phyloP scores from a whole-genome alignment of 2,797 vertebrate species.

The Pogoniulus pusillus region DNA sequence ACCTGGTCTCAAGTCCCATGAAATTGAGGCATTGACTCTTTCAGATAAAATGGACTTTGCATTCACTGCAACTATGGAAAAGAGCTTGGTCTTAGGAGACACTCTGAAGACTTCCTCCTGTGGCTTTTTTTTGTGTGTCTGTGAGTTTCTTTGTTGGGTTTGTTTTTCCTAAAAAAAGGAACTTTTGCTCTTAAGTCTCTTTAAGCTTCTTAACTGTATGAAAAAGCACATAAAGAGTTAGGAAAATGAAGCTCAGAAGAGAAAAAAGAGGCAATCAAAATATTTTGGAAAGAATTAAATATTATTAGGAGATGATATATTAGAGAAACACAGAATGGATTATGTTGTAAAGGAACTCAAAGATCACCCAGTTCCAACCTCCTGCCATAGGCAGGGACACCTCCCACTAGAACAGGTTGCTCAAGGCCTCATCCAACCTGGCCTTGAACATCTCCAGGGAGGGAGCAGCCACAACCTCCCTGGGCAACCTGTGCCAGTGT shows the following conservation, averaged over 20 bases:
- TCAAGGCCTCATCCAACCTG: too few species aligned
- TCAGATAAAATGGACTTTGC: not conserved
- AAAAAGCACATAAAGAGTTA: conserved; percentile 35
- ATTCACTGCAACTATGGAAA: conserved; percentile 6
- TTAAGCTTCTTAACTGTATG: conserved; percentile 51
- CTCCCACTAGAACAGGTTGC: too few species aligned
- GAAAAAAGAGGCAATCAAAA: not conserved
- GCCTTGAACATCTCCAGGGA: too few species aligned
- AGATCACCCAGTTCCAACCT: too few species aligned
- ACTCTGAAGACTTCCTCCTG: not conserved
- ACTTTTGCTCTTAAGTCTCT: not conserved
- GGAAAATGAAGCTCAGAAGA: conserved; percentile 31
- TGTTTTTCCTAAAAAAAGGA: not conserved
- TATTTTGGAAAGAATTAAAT: conserved; percentile 55
- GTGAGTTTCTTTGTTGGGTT: too few species aligned
- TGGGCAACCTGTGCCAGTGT: too few species aligned
- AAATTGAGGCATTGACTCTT: not conserved
- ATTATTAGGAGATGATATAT: conserved; percentile 21
- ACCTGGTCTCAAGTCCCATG: fast-evolving
- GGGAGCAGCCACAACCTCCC: too few species aligned
- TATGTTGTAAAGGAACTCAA: too few species aligned
- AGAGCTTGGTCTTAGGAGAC: conserved; percentile 8
- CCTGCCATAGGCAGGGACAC: too few species aligned
- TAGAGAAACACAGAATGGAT: too few species aligned
- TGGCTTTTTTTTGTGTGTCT: too few species aligned